These are phyloP conservation scores for Melanerpes formicivorus DNA, from an alignment of 2,113 vertebrate genomes.

Conservation along the genomic window DNA sequence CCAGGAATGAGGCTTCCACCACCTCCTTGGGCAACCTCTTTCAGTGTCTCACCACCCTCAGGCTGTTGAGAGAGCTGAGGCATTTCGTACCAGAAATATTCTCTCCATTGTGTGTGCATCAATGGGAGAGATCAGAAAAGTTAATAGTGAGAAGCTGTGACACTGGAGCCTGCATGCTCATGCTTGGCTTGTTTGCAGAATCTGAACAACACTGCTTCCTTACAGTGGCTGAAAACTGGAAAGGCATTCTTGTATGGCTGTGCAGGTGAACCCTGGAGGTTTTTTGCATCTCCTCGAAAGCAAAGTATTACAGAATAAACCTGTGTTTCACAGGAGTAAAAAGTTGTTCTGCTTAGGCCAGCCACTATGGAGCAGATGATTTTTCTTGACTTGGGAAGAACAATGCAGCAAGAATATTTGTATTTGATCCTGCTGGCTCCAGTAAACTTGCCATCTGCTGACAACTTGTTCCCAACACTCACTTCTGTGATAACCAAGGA, in stretches of 20 bases:
- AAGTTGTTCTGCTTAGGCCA: background rate
- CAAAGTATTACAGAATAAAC: background rate
- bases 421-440: background rate
- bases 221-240: background rate
- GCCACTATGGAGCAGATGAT: background rate
- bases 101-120: too few relatives aligned
- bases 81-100: too few relatives aligned
- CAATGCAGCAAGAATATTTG: background rate
- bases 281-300: background rate
- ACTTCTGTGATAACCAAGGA: background rate
- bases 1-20: too few relatives aligned
- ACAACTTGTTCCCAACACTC: background rate
- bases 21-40: too few relatives aligned
- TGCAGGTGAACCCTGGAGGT: background rate
- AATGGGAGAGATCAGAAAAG: background rate
- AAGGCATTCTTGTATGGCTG: background rate
- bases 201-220: background rate
- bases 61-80: too few relatives aligned
- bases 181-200: background rate
- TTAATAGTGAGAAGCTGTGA: background rate
- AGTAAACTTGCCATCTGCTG: background rate
- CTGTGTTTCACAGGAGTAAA: background rate
- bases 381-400: background rate
- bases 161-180: background rate
- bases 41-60: too few relatives aligned